A percentile compares a stretch with the other conserved stretches of the same genome.
phyloP scores from a whole-genome alignment of 2,888 invertebrate species.

The Hermaeophaga mercurialis region DNA sequence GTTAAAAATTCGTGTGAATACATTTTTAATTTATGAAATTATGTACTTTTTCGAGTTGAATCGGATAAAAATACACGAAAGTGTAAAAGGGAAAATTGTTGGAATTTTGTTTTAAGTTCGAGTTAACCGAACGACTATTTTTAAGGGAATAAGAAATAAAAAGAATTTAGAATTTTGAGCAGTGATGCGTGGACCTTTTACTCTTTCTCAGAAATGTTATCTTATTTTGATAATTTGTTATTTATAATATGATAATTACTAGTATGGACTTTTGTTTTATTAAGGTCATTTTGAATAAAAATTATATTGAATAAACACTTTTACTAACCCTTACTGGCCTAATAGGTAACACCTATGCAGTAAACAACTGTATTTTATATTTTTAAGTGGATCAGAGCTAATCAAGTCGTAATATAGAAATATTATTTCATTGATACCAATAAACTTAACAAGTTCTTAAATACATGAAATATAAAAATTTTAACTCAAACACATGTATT shows the following conservation, averaged over 20 bases:
- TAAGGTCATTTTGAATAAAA: conserved; percentile 35
- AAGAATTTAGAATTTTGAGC: neutral
- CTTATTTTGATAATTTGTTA: conserved; percentile 30
- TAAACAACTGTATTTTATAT: too few species aligned
- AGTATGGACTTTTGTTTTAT: conserved; percentile 33
- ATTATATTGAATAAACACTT: conserved; percentile 15
- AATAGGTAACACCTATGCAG: too few species aligned
- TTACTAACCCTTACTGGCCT: too few species aligned
- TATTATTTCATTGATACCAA: too few species aligned
- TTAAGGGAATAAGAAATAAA: neutral
- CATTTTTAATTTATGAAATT: conserved; percentile 21
- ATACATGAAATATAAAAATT: too few species aligned
- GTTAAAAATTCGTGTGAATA: conserved; percentile 22
- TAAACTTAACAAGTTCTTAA: too few species aligned
- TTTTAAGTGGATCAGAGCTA: too few species aligned
- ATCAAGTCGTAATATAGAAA: too few species aligned
- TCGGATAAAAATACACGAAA: neutral
- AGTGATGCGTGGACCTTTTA: conserved; percentile 13
- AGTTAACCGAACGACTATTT: too few species aligned
- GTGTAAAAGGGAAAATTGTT: conserved; percentile 5
- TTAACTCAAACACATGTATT: too few species aligned
- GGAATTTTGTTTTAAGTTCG: neutral
- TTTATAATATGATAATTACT: conserved; percentile 28
- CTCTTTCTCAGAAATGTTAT: conserved; percentile 20
- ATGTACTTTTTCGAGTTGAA: conserved; percentile 2